Evolutionary conservation across 2,797 vertebrate species (phyloP), one percentile per base, ranked within the genome.

Genomic region (Manis pentadactyla): DNA sequence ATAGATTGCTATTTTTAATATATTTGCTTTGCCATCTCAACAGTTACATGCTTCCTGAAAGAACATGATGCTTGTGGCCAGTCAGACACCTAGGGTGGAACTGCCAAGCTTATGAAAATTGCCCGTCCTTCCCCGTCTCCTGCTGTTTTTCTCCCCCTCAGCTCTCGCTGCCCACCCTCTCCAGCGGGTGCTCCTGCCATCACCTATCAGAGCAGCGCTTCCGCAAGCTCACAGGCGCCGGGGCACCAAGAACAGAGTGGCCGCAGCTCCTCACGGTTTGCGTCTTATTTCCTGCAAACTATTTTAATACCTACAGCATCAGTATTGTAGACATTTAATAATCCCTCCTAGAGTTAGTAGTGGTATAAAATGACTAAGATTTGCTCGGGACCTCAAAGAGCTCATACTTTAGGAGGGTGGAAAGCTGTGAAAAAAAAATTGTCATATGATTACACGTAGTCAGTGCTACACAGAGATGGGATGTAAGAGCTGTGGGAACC

Each of bases 31-130:
- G 83, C 49, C 51, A 59, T 46, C n/a, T 13, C 73, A 53, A 42
- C 9, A 95, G 84, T 46, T 87, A 88, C 77, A 5, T 86, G 61
- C 81, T 92, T 82, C 55, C 49, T 42, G 34, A 61, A 93, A 79
- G 42, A 55, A 51, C 42, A 51, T 46, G 59, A 73, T 84, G 73
- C 53, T 83, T 79, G 64, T 57, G 66, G 75, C 55, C 64, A 37
- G 68, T 86, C 57, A 59, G 25, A 57, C 57, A 23, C 21, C 2
- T 46, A 46, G 59, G 73, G 71, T 0, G 0, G 25, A 81, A 11
- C 82, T 31, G 27, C 46, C 42, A 23, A 34, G 31, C 12, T 78
- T 15, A 5, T 13, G 68, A 39, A 37, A 34, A 34, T 6, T 0
- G 0, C 13, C 39, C 7, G 39, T 66, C 82, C 27, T 23, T n/a